These are phyloP conservation scores for Styela plicata DNA, from an alignment of 23 tunicate species.

Conservation along the genomic window DNA sequence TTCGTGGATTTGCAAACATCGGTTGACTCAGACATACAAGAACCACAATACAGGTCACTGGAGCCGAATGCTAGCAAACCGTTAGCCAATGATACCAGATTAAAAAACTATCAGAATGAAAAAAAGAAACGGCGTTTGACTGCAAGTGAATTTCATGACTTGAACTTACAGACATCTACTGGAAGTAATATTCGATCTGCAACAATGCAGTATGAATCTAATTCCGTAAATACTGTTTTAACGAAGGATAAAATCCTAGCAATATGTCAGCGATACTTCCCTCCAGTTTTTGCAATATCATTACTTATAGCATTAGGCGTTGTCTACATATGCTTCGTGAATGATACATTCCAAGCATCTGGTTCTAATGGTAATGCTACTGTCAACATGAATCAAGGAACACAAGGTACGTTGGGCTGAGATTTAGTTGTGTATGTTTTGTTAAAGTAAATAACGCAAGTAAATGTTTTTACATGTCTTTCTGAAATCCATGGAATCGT, in stretches of 20 bases:
- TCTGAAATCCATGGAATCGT: no score
- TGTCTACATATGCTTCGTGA: neutral
- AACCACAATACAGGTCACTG: no score
- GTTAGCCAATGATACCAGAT: no score
- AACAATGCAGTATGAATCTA: neutral
- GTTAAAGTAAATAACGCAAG: no score
- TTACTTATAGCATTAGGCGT: neutral
- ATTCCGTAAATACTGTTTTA: neutral
- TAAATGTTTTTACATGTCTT: no score
- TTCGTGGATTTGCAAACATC: neutral
- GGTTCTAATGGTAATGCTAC: no score
- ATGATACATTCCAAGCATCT: neutral
- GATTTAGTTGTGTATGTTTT: no score
- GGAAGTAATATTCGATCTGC: neutral
- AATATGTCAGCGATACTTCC: neutral
- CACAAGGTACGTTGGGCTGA: no score
- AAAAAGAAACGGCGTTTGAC: neutral
- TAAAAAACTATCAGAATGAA: no score
- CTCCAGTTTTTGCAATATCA: neutral
- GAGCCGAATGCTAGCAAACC: no score
- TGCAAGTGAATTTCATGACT: neutral
- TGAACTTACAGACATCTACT: neutral
- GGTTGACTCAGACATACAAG: neutral
- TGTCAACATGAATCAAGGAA: no score
- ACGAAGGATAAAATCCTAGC: neutral